Base-by-base conservation (phyloP, 2,888 invertebrate genomes). In the Cenopis cana region DNA sequence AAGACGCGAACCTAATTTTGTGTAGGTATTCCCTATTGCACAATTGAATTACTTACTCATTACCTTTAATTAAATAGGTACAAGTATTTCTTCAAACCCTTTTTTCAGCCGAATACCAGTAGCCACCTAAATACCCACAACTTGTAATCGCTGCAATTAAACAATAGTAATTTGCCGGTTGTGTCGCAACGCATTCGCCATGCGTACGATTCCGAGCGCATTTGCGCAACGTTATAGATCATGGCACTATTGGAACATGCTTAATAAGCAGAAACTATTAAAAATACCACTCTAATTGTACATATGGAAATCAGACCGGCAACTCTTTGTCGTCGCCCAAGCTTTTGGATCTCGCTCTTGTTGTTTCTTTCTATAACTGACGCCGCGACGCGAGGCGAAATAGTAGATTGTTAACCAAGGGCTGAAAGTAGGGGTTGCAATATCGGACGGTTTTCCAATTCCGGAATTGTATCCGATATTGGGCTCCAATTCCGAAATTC, bases 191-290 rank as follows among this genome's bases (percentile, higher is more conserved):
- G 57, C 41, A 36, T 60, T 50, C 54, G 38, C 54, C 17, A 20
- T 36, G 57, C 54, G 50, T 60, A 57, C 38, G 67, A 67, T 57
- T 41, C 36, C 18, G 36, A 17, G 29, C 8, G 17, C 55, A 65
- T 33, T 59, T 66, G 59, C 59, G 65, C 57, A 65, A 65, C 36
- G 46, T 49, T 66, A 65, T 65, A 66, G 65, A 66, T 66, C 59
- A 69, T 69, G 59, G 59, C 69, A 57, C 41, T 69, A 69, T 69
- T 69, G 46, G 69, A 69, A 65, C 69, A 65, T 65, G 59, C 41
- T 65, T 69, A 69, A 69, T 59, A 54, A 52, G 20, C 69, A 69
- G 57, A 59, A 65, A 69, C 41, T 60, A 60, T 68, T 68, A 68
- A 60, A 29, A 52, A 54, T 59, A 49, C n/a, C 52, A 20, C 20